phyloP scores from a whole-genome alignment of 2,113 vertebrate genomes.

The Cynoglossus semilaevis region DNA sequence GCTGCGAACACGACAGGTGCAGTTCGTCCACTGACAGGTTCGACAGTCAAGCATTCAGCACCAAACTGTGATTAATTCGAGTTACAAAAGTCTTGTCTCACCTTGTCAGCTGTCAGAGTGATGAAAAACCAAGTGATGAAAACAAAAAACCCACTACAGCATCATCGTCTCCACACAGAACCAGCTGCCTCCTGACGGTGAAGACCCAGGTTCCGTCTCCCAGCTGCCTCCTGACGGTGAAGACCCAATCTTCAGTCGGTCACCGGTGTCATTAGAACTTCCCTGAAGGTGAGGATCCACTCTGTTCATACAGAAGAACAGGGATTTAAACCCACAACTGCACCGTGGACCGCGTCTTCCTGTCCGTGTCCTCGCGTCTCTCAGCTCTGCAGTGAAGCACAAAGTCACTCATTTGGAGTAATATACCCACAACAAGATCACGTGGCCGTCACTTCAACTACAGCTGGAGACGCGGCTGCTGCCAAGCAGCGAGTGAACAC shows the following conservation, averaged over 20 bases:
- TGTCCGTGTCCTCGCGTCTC: neutral
- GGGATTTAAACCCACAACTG: neutral
- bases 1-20: conserved; percentile 11
- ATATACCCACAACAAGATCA: conserved; percentile 58
- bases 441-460: conserved; percentile 44
- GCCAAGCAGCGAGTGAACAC: conserved; percentile 12
- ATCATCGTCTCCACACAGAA: conserved; percentile 44
- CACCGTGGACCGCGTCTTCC: too few species aligned
- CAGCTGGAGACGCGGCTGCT: conserved; percentile 24
- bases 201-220: too few species aligned
- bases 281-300: too few species aligned
- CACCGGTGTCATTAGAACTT: too few species aligned
- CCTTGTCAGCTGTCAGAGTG: conserved; percentile 47
- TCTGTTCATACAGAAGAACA: neutral
- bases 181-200: conserved; percentile 9
- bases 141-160: conserved; percentile 29
- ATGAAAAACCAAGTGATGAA: neutral
- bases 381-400: conserved; percentile 15
- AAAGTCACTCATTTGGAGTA: conserved; percentile 23
- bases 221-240: conserved; percentile 1
- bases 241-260: too few species aligned
- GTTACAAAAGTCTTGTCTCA: conserved; percentile 20
- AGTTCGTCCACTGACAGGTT: neutral
- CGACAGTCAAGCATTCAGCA: neutral
- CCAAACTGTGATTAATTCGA: neutral